These are phyloP conservation scores for Canis aureus DNA, from an alignment of 2,113 vertebrate genomes.

Conservation along the genomic window DNA sequence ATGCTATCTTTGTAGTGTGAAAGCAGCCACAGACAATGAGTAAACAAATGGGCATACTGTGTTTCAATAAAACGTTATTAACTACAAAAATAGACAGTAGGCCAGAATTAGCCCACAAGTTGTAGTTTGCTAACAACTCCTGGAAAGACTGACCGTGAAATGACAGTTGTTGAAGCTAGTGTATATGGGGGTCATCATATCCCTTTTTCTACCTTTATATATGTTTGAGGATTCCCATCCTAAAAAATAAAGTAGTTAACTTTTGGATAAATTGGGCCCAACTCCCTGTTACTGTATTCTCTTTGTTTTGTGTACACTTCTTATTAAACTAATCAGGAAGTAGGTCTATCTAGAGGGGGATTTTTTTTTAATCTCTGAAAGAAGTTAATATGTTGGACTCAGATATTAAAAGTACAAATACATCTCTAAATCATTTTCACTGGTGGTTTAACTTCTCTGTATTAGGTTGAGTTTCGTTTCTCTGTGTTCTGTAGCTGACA, in stretches of 20 bases:
- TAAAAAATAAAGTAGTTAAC: neutral
- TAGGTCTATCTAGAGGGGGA: neutral
- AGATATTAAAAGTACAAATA: neutral
- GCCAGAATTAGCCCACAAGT: neutral
- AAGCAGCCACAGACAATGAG: neutral
- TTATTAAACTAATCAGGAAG: neutral
- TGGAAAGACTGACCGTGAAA: neutral
- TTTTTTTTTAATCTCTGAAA: slow-evolving; percentile 41
- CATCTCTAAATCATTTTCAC: neutral
- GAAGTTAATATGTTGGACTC: neutral
- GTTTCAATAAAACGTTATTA: slow-evolving; percentile 29
- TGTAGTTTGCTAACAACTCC: neutral
- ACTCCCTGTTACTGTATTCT: neutral
- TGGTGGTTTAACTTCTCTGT: neutral
- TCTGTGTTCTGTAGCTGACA: neutral
- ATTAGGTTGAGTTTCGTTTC: neutral
- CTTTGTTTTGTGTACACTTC: neutral
- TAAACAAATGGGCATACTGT: neutral
- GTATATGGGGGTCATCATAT: neutral
- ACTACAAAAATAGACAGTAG: neutral
- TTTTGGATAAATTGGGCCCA: neutral
- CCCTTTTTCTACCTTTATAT: slow-evolving; percentile 41
- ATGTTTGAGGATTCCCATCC: slow-evolving; percentile 34
- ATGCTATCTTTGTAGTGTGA: neutral
- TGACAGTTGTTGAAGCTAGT: neutral